These are phyloP conservation scores for Furcifer pardalis DNA, from an alignment of 2,797 vertebrate species.

Conservation along the genomic window DNA sequence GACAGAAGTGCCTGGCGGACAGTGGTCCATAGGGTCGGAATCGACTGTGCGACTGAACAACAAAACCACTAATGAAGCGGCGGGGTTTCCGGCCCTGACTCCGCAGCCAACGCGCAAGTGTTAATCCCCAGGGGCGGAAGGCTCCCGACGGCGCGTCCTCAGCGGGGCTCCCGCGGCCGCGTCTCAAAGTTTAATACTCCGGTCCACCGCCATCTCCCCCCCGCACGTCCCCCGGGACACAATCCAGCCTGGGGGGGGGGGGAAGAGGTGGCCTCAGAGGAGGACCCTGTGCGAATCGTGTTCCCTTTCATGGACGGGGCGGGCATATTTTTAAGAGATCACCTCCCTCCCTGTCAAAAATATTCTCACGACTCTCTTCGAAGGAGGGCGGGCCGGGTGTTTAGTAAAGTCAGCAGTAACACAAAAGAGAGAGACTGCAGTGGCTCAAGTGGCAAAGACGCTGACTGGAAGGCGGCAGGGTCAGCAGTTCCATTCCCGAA, in stretches of 20 bases:
- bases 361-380: too few species aligned
- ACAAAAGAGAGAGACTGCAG: too few species aligned
- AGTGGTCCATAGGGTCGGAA: too few species aligned
- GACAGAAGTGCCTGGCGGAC: too few species aligned
- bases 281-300: neutral
- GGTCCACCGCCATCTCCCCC: too few species aligned
- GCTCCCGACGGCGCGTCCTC: neutral
- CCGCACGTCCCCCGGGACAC: accelerated
- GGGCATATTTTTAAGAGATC: neutral
- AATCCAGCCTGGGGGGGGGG: neutral
- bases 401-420: neutral
- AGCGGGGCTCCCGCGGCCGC: neutral
- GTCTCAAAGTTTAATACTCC: neutral
- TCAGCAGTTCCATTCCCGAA: too few species aligned
- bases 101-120: neutral
- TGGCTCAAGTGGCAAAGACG: too few species aligned
- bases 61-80: neutral
- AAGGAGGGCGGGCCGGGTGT: neutral
- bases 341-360: too few species aligned
- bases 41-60: too few species aligned
- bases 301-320: neutral
- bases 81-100: neutral
- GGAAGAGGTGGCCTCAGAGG: neutral
- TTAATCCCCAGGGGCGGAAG: neutral
- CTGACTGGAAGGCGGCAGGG: too few species aligned